Evolutionary conservation across 2,797 vertebrate species (phyloP).

Genomic region (Darevskia mixta): DNA sequence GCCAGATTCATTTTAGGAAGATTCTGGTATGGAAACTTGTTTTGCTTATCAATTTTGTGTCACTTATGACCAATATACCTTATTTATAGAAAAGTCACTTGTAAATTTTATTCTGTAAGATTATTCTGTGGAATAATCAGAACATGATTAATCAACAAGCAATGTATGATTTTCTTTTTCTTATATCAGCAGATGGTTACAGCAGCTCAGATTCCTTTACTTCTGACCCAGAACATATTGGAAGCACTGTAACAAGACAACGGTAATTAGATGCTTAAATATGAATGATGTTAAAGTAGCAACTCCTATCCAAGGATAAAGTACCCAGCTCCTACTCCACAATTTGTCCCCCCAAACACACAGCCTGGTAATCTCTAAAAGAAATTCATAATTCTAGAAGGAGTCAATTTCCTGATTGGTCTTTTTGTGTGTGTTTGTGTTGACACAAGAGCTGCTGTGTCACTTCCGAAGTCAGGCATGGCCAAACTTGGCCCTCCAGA

Average conservation of each 20-base stretch:
- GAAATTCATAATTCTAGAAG: background rate
- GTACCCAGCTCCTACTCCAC: background rate
- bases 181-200: conserved; percentile 90
- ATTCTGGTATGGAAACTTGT: background rate
- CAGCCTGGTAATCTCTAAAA: background rate
- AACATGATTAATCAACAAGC: conserved; percentile 2
- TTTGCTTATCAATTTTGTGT: background rate
- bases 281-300: conserved; percentile 9
- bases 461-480: background rate
- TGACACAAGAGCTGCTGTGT: background rate
- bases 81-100: background rate
- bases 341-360: background rate
- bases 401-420: background rate
- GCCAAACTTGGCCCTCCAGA: too few species aligned
- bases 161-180: conserved; percentile 58
- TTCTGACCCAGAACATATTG: conserved; percentile 94
- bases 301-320: background rate
- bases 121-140: background rate
- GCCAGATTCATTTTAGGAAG: background rate
- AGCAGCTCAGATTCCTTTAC: conserved; percentile 97
- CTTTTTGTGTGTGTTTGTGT: background rate
- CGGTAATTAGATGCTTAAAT: conserved; percentile 81
- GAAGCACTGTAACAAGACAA: conserved; percentile 87
- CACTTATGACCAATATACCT: background rate
- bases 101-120: too few species aligned